Percentiles rank a stretch among this genome's conserved stretches.
phyloP scores from a whole-genome alignment of 53 echinoderm and acorn worm species.

The Antedon mediterranea region DNA sequence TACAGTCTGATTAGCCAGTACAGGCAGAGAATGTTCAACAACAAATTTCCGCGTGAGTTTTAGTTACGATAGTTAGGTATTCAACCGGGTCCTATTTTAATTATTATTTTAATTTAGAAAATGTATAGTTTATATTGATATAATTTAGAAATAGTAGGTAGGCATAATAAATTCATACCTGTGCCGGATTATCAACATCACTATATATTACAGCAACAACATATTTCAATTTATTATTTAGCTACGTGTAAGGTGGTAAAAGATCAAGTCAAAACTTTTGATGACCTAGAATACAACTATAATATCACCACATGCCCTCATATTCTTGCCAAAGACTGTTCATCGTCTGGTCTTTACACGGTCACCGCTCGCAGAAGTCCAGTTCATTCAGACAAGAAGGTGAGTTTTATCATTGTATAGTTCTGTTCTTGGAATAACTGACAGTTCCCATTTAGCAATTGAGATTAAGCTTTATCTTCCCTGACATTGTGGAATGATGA shows the following conservation, averaged over 20 bases:
- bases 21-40: not conserved
- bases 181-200: no score
- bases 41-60: not conserved
- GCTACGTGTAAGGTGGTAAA: constrained; percentile 55
- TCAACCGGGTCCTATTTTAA: no score
- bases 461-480: no score
- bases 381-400: constrained; percentile 27
- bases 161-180: no score
- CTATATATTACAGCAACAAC: no score
- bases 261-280: constrained; percentile 59
- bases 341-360: constrained; percentile 40
- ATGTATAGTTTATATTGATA: no score
- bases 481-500: no score
- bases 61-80: not conserved
- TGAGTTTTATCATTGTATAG: not conserved
- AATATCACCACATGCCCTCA: constrained; percentile 50
- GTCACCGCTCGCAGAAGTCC: constrained; percentile 35
- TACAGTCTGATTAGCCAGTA: not conserved
- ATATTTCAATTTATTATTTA: constrained; percentile 11
- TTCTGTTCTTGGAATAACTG: no score
- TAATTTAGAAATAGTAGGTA: no score
- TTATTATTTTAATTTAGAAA: no score
- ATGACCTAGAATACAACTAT: constrained; percentile 41
- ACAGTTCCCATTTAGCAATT: no score
- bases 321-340: constrained; percentile 79